These are phyloP conservation scores for Choloepus didactylus DNA, from an alignment of 2,797 vertebrate species.

Conservation along the genomic window DNA sequence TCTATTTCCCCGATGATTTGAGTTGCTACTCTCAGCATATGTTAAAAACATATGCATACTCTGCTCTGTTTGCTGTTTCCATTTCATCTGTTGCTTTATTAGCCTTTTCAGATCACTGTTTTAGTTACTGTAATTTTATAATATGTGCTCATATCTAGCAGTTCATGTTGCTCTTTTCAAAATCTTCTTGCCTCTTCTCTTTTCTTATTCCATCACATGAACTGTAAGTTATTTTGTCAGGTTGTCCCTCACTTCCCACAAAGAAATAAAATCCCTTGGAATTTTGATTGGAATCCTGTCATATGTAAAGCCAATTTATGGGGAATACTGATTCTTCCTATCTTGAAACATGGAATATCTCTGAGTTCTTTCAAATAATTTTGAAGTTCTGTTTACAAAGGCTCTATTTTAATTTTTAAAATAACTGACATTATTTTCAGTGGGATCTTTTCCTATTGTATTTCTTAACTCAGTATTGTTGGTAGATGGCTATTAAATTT, in stretches of 20 bases:
- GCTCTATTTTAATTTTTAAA: slow-evolving; percentile 20
- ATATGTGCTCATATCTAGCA: background rate
- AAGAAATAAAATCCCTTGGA: background rate
- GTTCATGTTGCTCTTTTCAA: background rate
- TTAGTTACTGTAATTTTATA: background rate
- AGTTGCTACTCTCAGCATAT: background rate
- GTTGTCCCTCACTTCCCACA: background rate
- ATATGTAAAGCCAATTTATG: background rate
- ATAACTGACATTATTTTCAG: background rate
- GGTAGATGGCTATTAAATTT: background rate
- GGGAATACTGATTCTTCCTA: background rate
- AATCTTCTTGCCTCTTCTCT: slow-evolving; percentile 37
- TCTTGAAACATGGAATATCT: background rate
- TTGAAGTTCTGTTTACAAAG: slow-evolving; percentile 46
- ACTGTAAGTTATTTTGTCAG: slow-evolving; percentile 47
- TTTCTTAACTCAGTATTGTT: slow-evolving; percentile 28
- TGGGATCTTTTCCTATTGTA: background rate
- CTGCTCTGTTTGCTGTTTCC: background rate
- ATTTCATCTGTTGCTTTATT: background rate
- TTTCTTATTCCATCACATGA: background rate
- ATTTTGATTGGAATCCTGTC: slow-evolving; percentile 17
- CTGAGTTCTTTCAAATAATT: slow-evolving; percentile 36
- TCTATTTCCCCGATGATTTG: background rate
- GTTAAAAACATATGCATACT: background rate
- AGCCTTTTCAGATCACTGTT: background rate